A percentile compares a stretch with the other conserved stretches of the same genome.
These are phyloP conservation scores for Bombus pyrosoma DNA, from an alignment of 1,140 invertebrate species.

Conservation along the genomic window DNA sequence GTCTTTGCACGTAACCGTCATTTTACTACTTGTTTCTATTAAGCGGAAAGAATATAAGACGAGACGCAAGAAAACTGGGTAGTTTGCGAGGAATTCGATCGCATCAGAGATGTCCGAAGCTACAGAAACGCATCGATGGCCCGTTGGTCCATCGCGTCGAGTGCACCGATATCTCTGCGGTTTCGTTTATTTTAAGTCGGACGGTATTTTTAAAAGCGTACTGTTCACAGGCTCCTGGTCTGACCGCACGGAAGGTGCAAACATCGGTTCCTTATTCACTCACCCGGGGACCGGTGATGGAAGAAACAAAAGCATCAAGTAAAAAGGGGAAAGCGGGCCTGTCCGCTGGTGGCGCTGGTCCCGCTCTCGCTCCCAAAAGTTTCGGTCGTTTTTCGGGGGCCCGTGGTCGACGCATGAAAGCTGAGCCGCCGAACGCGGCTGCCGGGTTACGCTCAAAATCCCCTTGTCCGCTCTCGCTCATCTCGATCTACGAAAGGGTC, in stretches of 20 bases:
- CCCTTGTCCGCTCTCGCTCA: conserved; percentile 5
- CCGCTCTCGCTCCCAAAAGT: not conserved
- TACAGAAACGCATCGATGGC: not conserved
- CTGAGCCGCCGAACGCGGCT: conserved; percentile 55
- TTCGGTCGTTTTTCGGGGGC: conserved; percentile 45
- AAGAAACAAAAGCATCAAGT: conserved; percentile 17
- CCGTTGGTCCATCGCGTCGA: not conserved
- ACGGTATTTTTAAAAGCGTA: conserved; percentile 43
- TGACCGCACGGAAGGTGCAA: conserved; percentile 52
- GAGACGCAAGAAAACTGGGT: too few relatives aligned
- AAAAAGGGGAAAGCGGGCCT: conserved; percentile 17
- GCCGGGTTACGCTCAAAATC: conserved; percentile 53
- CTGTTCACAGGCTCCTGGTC: not conserved
- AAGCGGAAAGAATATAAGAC: too few relatives aligned
- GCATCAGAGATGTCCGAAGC: too few relatives aligned
- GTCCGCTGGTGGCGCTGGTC: not conserved
- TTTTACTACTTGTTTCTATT: too few relatives aligned
- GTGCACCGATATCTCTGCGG: conserved; percentile 27
- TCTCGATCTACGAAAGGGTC: conserved; percentile 5
- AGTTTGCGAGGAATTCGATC: not conserved
- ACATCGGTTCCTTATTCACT: conserved; percentile 55
- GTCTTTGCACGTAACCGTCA: too few relatives aligned
- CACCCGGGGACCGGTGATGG: not conserved
- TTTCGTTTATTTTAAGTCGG: conserved; percentile 49
- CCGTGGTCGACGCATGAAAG: conserved; percentile 56